Evolutionary conservation across 2,113 vertebrate genomes (phyloP).

Genomic region (Leiothrix lutea): DNA sequence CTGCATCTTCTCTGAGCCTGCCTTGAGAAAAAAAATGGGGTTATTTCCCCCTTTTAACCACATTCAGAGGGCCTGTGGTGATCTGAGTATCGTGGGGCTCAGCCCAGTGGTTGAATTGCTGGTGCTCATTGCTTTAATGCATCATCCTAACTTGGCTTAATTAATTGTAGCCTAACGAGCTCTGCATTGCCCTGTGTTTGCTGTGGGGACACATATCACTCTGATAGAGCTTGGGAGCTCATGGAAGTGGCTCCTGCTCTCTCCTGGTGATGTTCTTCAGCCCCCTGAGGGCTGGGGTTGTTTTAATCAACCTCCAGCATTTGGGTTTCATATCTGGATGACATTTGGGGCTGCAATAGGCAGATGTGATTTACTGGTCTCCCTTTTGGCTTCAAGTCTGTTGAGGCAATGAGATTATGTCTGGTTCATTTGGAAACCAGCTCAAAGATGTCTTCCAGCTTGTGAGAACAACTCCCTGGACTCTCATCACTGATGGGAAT

Average conservation of each 20-base stretch:
- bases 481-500: background rate
- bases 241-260: background rate
- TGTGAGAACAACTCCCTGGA: background rate
- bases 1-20: background rate
- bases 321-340: background rate
- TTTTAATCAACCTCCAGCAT: background rate
- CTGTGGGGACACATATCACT: accelerated
- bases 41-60: background rate
- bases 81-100: accelerated
- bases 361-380: background rate
- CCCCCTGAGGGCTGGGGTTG: background rate
- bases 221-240: background rate
- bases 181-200: background rate
- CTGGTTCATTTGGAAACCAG: slow-evolving; percentile 19
- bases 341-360: background rate
- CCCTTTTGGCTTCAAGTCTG: background rate
- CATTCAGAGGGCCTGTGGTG: background rate
- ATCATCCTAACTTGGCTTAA: background rate
- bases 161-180: background rate
- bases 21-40: background rate
- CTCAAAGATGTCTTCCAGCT: slow-evolving; percentile 14
- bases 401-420: slow-evolving; percentile 35
- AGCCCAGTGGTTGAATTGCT: accelerated
- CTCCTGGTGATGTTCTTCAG: background rate
- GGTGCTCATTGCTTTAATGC: accelerated